Conservation (phyloP, 2,113 vertebrate species). For the Bujurquina vittata region DNA sequence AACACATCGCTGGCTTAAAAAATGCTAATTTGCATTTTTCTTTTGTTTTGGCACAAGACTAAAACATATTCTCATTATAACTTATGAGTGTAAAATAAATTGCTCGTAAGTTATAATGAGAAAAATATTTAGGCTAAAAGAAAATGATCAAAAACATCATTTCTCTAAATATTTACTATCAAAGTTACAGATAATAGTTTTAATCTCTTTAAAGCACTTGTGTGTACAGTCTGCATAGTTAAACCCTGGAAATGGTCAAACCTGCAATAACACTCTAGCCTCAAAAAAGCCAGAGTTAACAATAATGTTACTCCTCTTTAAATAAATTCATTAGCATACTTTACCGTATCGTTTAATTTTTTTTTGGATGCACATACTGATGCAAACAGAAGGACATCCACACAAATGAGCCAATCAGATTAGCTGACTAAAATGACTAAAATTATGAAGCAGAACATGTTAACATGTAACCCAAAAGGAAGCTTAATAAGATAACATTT, state of each 20-base stretch:
- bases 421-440: neutral
- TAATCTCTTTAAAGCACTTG: neutral
- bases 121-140: neutral
- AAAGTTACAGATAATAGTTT: neutral
- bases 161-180: neutral
- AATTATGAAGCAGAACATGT: neutral
- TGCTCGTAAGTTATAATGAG: neutral
- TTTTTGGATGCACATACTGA: neutral
- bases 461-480: neutral
- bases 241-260: neutral
- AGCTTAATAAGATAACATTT: neutral
- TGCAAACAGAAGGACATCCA: conserved; percentile 7
- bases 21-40: too few relatives aligned
- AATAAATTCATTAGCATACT: neutral
- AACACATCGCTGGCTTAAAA: too few relatives aligned
- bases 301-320: neutral
- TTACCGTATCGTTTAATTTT: neutral
- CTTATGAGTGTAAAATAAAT: neutral
- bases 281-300: neutral
- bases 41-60: too few relatives aligned
- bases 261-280: neutral
- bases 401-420: neutral
- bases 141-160: neutral
- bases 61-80: too few relatives aligned
- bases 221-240: neutral